A percentile compares a stretch with the other conserved stretches of the same genome.
Evolutionary conservation across 2,797 vertebrate species (phyloP).

Genomic region (Todus mexicanus): DNA sequence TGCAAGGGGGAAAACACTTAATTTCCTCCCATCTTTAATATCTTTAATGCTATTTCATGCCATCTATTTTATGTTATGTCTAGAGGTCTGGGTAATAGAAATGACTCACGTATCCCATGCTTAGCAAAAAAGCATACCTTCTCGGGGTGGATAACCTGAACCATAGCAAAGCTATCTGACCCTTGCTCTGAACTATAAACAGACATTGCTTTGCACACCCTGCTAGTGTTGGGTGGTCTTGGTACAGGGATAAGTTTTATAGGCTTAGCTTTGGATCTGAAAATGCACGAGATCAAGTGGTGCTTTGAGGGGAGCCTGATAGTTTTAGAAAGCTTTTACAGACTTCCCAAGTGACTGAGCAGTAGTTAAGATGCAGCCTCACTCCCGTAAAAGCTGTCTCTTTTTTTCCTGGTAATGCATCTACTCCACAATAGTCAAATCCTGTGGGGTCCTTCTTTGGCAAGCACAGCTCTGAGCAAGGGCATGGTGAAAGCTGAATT

Average conservation of each 20-base stretch:
- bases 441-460: constrained; percentile 10
- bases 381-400: not conserved
- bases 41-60: constrained; percentile 6
- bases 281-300: constrained; percentile 9
- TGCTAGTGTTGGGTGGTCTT: constrained; percentile 22
- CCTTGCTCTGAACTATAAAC: not conserved
- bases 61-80: constrained; percentile 48
- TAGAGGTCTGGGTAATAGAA: constrained; percentile 28
- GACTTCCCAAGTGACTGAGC: constrained; percentile 32
- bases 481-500: not conserved
- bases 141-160: constrained; percentile 36
- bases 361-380: constrained; percentile 16
- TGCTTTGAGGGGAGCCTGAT: constrained; percentile 18
- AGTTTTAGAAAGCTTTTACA: constrained; percentile 53
- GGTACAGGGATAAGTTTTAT: not conserved
- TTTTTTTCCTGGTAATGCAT: not conserved
- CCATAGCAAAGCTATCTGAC: constrained; percentile 21
- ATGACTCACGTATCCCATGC: constrained; percentile 41
- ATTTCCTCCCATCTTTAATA: constrained; percentile 43
- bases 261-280: constrained; percentile 16
- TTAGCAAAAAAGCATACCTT: constrained; percentile 1
- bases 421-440: not conserved
- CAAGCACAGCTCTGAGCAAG: not conserved
- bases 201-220: not conserved
- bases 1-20: constrained; percentile 15